phyloP scores from a whole-genome alignment of 2,113 vertebrate genomes.

The Myrmecobius fasciatus region DNA sequence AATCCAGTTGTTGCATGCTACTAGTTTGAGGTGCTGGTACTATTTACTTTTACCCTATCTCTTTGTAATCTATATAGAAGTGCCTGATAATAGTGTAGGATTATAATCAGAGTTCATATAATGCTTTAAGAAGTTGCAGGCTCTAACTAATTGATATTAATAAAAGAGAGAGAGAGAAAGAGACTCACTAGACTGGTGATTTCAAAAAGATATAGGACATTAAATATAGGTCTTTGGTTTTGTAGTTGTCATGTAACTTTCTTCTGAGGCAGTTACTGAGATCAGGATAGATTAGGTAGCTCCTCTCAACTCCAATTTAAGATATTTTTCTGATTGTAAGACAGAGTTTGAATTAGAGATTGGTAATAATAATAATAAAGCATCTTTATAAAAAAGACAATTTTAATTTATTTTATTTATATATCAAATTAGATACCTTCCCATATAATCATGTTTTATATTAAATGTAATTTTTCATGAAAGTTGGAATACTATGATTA shows the following conservation, averaged over 20 bases:
- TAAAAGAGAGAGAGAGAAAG: neutral
- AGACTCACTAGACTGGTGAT: neutral
- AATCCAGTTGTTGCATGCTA: neutral
- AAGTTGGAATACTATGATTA: neutral
- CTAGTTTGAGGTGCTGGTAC: neutral
- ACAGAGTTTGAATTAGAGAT: neutral
- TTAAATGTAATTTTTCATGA: no score
- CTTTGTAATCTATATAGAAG: neutral
- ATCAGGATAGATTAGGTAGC: neutral
- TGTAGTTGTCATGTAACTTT: neutral
- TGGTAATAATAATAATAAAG: neutral
- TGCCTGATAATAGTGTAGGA: neutral
- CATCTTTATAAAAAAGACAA: neutral
- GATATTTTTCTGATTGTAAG: neutral
- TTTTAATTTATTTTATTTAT: slow-evolving; percentile 1
- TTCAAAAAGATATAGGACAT: neutral
- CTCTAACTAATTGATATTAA: no score
- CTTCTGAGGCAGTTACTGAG: neutral
- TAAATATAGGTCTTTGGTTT: neutral
- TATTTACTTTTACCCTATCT: neutral
- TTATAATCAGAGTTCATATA: neutral
- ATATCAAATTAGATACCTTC: neutral
- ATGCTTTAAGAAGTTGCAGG: neutral
- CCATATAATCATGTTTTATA: neutral
- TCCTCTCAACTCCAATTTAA: neutral